These are phyloP conservation scores for Chlamydotis undulata DNA, from an alignment of 2,113 vertebrate genomes.

Conservation along the genomic window DNA sequence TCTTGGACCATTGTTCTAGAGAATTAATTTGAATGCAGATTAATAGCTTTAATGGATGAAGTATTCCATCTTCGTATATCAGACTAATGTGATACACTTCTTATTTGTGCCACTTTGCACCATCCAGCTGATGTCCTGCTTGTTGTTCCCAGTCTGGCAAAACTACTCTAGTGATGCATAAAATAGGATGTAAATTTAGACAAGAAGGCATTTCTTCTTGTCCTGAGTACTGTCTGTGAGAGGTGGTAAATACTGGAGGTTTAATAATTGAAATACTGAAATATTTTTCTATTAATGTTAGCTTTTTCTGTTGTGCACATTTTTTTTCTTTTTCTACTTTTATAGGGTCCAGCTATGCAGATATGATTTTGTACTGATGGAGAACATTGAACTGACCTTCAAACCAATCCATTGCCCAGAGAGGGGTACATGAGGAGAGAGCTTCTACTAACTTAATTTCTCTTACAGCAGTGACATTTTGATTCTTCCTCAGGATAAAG, in stretches of 20 bases:
- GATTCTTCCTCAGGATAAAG: conserved; percentile 33
- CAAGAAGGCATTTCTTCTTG: neutral
- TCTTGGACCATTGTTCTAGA: neutral
- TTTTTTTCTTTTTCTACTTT: neutral
- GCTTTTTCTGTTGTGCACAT: neutral
- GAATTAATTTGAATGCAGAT: neutral
- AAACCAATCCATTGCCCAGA: conserved; percentile 79
- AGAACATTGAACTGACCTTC: conserved; percentile 84
- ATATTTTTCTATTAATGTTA: neutral
- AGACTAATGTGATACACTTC: neutral
- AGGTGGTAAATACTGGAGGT: neutral
- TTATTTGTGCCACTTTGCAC: neutral
- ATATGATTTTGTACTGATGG: conserved; percentile 85
- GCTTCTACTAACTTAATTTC: neutral
- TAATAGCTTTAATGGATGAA: neutral
- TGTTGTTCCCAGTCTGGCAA: neutral
- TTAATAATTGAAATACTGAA: neutral
- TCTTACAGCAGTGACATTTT: conserved; percentile 6
- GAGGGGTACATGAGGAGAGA: neutral
- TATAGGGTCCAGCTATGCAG: conserved; percentile 81
- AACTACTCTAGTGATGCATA: neutral
- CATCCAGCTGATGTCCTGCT: neutral
- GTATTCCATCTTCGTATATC: neutral
- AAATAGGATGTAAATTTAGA: neutral
- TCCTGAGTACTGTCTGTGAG: neutral